Evolutionary conservation across 2,797 vertebrate genomes (phyloP), one percentile per base, ranked within the genome.

Genomic region (Sylvilagus floridanus): DNA sequence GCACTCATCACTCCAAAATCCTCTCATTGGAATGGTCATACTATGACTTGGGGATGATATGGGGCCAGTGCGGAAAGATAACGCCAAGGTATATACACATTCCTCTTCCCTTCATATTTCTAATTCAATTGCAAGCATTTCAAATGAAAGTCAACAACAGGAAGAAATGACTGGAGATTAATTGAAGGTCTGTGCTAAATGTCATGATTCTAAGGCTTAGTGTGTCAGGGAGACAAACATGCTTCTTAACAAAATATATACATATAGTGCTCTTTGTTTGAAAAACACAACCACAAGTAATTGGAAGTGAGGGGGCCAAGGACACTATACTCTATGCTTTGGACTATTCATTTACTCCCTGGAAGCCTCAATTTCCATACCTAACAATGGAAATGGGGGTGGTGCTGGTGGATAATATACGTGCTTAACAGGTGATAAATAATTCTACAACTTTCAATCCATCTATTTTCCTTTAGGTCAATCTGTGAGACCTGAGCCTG

Each of bases 131-230:
- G 8, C 21, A 65, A 93, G 30, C 1, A 62, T 93, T 95, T 86
- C 42, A 81, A 84, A 72, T 65, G 72, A 90, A 93, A 93, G 42
- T 93, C 83, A 88, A 9, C 63, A 91, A 6, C 4, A 84, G 75
- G 24, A 92, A 73, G 47, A 91, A 91, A 83, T 60, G 19, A 60
- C 32, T 57, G 9, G 26, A 86, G 47, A 76, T 26, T 75, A 30
- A 71, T n/a, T 3, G 16, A 91, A 65, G 24, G 71, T 1, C 24
- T 82, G 60, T 93, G 50, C 24, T 57, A 17, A 92, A 85, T 16
- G 19, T 26, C 52, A 50, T 21, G 11, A 83, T 76, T 94, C 52
- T 50, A 76, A 32, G 54, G 16, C 60, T 75, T 79, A 79, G 7
- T 28, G 91, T 52, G 42, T 28, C 71, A 69, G 0, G 0, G 24